Base-by-base conservation (phyloP, 2,113 vertebrate genomes). In the Prunella fulvescens region DNA sequence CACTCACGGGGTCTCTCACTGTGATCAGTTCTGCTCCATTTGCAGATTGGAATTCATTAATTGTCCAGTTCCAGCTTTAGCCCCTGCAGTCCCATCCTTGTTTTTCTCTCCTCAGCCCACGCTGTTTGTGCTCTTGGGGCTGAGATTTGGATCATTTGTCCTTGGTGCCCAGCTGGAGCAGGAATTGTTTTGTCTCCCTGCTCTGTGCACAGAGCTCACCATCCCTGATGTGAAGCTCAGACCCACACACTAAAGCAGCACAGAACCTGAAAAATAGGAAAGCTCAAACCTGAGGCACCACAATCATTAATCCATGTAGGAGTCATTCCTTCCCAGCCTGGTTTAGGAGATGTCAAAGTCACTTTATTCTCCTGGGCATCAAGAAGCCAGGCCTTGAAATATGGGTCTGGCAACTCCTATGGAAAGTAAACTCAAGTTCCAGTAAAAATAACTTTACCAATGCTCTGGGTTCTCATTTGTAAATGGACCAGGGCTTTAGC, bases 401-500 rank as follows among this genome's bases (percentile, higher is more conserved):
- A 51, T 2, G 5, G 37, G 7, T 70, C 42, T 71, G 54, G 77
- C 48, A 90, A 26, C 51, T 71, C 47, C 67, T 31, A 6, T 9
- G 39, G 64, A 48, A 87, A 87, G 19, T 35, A 42, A 93, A 85
- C 51, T 58, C 50, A 72, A 80, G n/a, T 83, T 73, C 40, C 28
- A 79, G 47, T 11, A 39, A 78, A 91, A 91, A 81, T 65, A 58
- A 81, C 84, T 92, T 70, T 19, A 39, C 50, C 56, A 37, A 12
- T 3, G 57, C 44, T 85, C 81, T 67, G 47, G 56, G 58, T n/a
- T 78, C 85, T 53, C 69, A 57, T 73, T 48, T 78, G 47, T 23
- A 93, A 90, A 87, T n/a, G 62, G 45, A 93, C 12, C 15, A 60
- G 57, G 60, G 47, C 79, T 79, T 39, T 4, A 64, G 88, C 74